Conservation (phyloP, 2,888 invertebrate genomes). For the Trichogramma evanescens region DNA sequence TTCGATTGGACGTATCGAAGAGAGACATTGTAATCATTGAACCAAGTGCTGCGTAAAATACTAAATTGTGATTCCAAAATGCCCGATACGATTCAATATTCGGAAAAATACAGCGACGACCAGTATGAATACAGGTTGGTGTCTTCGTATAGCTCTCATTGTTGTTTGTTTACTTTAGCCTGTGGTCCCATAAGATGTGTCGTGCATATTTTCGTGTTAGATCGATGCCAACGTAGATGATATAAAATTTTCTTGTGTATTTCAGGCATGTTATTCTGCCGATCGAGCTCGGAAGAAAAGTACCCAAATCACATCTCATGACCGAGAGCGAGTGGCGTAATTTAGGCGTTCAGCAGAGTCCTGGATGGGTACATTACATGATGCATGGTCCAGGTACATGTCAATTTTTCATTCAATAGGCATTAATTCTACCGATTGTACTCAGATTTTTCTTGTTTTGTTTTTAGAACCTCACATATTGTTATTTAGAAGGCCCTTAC, state of each 20-base stretch:
- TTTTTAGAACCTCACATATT: slow-evolving; percentile 75
- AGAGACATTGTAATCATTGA: too few relatives aligned
- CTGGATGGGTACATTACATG: slow-evolving; percentile 86
- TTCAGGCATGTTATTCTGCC: slow-evolving; percentile 85
- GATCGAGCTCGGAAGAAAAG: slow-evolving; percentile 72
- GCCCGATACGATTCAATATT: slow-evolving; percentile 86
- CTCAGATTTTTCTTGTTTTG: slow-evolving; percentile 9
- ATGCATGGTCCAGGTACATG: slow-evolving; percentile 69
- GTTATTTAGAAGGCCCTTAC: slow-evolving; percentile 61
- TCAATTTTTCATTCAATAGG: neutral
- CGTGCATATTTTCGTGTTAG: neutral
- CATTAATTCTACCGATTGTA: neutral
- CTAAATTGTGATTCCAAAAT: slow-evolving; percentile 44
- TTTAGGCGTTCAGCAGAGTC: slow-evolving; percentile 89
- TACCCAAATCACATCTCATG: slow-evolving; percentile 86
- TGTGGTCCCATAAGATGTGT: neutral
- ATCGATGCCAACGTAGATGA: neutral
- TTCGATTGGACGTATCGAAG: too few relatives aligned
- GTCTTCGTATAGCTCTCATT: neutral
- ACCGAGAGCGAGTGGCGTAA: slow-evolving; percentile 92
- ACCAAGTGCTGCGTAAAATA: neutral
- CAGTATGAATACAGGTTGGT: slow-evolving; percentile 79
- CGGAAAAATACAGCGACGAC: slow-evolving; percentile 83
- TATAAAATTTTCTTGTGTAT: slow-evolving; percentile 9
- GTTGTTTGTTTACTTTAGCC: neutral